These are phyloP conservation scores for Hypanus sabinus DNA, from an alignment of 2,113 vertebrate species.

Conservation along the genomic window DNA sequence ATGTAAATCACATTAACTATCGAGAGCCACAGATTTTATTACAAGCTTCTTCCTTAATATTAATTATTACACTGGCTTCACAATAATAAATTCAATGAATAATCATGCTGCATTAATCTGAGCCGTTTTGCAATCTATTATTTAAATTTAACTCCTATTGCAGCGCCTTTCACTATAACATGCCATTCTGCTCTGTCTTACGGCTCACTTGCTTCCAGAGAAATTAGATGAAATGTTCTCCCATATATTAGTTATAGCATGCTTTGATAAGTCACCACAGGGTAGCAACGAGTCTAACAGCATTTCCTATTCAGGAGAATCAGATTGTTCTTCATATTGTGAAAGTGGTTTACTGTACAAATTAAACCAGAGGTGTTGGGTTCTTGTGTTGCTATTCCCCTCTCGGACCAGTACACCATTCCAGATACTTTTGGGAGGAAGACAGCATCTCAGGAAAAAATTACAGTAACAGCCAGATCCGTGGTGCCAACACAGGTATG, in stretches of 20 bases:
- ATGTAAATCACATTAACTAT: neutral
- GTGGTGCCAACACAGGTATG: no score
- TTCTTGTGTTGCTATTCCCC: neutral
- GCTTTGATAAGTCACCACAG: neutral
- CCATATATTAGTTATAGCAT: neutral
- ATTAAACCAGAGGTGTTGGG: neutral
- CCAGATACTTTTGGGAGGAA: no score
- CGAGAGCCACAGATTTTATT: neutral
- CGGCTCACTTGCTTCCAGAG: neutral
- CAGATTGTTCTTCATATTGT: constrained; percentile 5
- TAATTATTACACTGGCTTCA: constrained; percentile 6
- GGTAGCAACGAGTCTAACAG: neutral
- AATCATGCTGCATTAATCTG: constrained; percentile 18
- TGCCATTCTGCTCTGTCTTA: neutral
- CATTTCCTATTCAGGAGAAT: neutral
- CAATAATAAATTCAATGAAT: neutral
- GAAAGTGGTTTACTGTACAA: neutral
- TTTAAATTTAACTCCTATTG: neutral
- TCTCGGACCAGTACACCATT: no score
- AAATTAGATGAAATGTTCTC: constrained; percentile 12
- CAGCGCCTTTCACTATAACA: neutral
- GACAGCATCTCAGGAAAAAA: no score
- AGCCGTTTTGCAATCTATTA: neutral
- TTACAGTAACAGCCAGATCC: no score
- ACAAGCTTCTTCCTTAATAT: constrained; percentile 27